phyloP scores from a whole-genome alignment of 2,888 invertebrate species.

The Vesta saturnalis region DNA sequence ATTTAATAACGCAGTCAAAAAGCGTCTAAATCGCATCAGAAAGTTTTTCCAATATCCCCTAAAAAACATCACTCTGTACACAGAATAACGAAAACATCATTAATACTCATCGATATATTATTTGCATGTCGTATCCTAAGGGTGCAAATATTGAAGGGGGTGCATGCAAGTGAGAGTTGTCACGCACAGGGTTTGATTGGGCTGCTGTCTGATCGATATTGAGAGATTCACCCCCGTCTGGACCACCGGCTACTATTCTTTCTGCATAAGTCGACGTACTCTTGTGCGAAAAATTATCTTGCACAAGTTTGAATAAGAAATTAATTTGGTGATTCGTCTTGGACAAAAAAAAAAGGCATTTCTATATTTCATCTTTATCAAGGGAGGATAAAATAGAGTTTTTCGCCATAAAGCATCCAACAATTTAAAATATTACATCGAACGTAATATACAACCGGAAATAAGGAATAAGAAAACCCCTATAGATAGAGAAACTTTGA shows the following conservation, averaged over 20 bases:
- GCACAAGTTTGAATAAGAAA: constrained; percentile 20
- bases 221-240: constrained; percentile 61
- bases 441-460: constrained; percentile 38
- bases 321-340: constrained; percentile 10
- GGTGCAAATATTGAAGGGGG: constrained; percentile 22
- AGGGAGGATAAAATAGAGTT: constrained; percentile 32
- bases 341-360: neutral
- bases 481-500: constrained; percentile 25
- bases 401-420: constrained; percentile 33
- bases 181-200: constrained; percentile 64
- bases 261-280: constrained; percentile 53
- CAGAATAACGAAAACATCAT: neutral
- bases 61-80: neutral
- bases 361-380: constrained; percentile 41
- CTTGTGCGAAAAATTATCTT: constrained; percentile 23
- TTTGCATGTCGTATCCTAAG: constrained; percentile 33
- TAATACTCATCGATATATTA: constrained; percentile 13
- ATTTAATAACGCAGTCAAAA: constrained; percentile 60
- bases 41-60: neutral
- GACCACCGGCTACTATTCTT: constrained; percentile 57
- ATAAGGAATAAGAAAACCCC: constrained; percentile 22
- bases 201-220: constrained; percentile 62
- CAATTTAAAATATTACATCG: constrained; percentile 37
- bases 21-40: constrained; percentile 56
- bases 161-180: constrained; percentile 48